Conservation (phyloP, 2,113 vertebrate species). For the Myrmophylax atrothorax region DNA sequence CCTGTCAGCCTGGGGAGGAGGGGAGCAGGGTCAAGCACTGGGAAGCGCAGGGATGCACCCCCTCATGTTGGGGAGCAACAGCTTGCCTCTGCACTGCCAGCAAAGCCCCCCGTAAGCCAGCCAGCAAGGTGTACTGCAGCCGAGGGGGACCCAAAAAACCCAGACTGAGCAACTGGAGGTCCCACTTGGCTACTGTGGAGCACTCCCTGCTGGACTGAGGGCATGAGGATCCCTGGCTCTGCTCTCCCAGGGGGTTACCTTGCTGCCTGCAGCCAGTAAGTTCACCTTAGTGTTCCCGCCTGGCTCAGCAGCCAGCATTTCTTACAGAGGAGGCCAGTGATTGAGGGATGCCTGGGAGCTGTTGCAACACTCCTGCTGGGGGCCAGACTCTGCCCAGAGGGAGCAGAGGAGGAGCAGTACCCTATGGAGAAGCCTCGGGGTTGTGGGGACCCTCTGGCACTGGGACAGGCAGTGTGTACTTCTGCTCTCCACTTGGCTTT, state of each 20-base stretch:
- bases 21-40: accelerated
- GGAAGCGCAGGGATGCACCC: neutral
- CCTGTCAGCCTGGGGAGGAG: accelerated
- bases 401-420: neutral
- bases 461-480: accelerated
- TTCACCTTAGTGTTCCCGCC: neutral
- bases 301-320: neutral
- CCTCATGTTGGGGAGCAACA: neutral
- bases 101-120: neutral
- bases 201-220: neutral
- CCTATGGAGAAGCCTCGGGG: accelerated
- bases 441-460: accelerated
- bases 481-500: neutral
- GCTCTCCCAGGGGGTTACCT: neutral
- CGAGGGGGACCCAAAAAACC: neutral
- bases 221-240: accelerated
- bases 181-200: neutral
- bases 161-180: accelerated
- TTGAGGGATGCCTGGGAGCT: accelerated
- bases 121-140: neutral
- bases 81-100: neutral
- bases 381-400: neutral
- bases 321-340: accelerated
- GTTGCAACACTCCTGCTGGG: neutral
- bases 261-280: accelerated